Evolutionary conservation across 1,140 invertebrate genomes (phyloP).

Genomic region (Drosophila punjabiensis): DNA sequence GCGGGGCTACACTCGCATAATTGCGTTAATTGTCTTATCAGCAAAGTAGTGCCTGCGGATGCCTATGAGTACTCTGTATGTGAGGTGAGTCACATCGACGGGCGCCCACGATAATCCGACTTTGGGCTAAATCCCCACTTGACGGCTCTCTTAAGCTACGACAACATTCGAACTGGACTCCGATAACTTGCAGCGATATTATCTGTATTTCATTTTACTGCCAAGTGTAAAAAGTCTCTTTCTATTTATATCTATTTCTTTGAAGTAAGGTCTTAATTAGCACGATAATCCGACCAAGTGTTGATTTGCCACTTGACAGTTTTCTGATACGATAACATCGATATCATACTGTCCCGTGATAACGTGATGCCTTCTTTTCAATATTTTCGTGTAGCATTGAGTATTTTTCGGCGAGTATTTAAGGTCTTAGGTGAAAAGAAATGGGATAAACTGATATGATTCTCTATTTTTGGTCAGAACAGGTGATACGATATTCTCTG

Average conservation of each 20-base stretch:
- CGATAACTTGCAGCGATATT: not conserved
- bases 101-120: constrained; percentile 19
- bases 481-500: not conserved
- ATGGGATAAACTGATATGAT: constrained; percentile 20
- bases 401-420: not conserved
- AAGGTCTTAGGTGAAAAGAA: constrained; percentile 7
- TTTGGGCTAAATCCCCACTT: not conserved
- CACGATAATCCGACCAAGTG: constrained; percentile 6
- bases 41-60: constrained; percentile 14
- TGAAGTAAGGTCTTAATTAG: constrained; percentile 8
- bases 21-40: constrained; percentile 69
- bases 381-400: not conserved
- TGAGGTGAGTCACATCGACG: constrained; percentile 22
- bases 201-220: not conserved
- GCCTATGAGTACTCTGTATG: not conserved
- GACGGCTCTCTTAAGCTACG: not conserved
- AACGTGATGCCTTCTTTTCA: not conserved
- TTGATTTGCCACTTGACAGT: not conserved
- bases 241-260: not conserved
- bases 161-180: not conserved
- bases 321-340: constrained; percentile 5
- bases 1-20: constrained; percentile 48
- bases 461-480: constrained; percentile 7
- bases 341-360: not conserved
- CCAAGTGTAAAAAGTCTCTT: not conserved